These are phyloP conservation scores for Plumapathes pennacea DNA, from an alignment of 92 coral and sea anemone genomes.

Conservation along the genomic window DNA sequence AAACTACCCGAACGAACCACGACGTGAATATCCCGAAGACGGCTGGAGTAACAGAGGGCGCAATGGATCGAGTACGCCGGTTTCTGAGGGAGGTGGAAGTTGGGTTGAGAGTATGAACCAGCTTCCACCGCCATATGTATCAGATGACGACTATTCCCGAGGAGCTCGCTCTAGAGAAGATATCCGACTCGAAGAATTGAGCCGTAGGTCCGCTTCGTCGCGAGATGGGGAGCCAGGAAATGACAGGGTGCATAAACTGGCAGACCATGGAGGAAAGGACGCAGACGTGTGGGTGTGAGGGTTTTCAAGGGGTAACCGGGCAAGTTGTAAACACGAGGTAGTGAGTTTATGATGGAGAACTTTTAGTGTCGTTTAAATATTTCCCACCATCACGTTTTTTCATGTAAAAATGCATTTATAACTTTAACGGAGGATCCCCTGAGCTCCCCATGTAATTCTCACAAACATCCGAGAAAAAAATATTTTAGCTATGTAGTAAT, in stretches of 20 bases:
- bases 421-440: too few relatives aligned
- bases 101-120: slow-evolving; percentile 68
- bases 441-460: too few relatives aligned
- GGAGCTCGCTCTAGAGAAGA: slow-evolving; percentile 38
- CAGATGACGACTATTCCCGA: slow-evolving; percentile 56
- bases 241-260: slow-evolving; percentile 12
- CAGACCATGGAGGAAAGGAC: slow-evolving; percentile 22
- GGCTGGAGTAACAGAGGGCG: slow-evolving; percentile 6
- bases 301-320: neutral
- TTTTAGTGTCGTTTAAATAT: too few relatives aligned
- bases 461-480: too few relatives aligned
- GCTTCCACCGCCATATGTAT: slow-evolving; percentile 73
- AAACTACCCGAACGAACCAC: slow-evolving; percentile 19
- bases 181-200: slow-evolving; percentile 14
- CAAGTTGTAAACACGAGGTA: neutral
- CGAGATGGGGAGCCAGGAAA: slow-evolving; percentile 17
- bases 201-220: slow-evolving; percentile 18
- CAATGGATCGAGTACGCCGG: slow-evolving; percentile 32
- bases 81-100: slow-evolving; percentile 48
- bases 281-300: slow-evolving; percentile 32
- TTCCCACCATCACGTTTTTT: too few relatives aligned
- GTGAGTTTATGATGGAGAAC: neutral
- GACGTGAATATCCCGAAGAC: slow-evolving; percentile 8
- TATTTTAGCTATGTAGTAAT: too few relatives aligned
- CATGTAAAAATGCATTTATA: neutral